These are phyloP conservation scores for Brachypteracias leptosomus DNA, from an alignment of 2,113 vertebrate genomes.

Conservation along the genomic window DNA sequence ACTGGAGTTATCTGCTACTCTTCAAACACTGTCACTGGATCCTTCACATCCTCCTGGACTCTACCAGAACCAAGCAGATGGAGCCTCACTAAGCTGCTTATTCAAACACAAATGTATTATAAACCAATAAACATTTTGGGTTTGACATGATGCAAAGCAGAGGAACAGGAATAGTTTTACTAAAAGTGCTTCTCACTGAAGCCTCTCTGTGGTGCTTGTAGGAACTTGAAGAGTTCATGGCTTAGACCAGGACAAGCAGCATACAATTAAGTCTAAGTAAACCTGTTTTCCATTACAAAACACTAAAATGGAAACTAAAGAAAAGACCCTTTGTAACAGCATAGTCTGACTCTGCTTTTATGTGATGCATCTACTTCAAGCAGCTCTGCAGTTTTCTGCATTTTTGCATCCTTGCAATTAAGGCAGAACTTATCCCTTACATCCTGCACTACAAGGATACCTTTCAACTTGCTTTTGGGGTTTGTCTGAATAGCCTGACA, in stretches of 20 bases:
- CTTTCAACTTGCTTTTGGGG: not conserved
- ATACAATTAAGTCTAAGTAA: not conserved
- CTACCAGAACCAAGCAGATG: conserved; percentile 15
- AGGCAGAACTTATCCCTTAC: not conserved
- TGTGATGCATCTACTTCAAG: not conserved
- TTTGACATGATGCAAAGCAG: not conserved
- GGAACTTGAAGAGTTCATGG: not conserved
- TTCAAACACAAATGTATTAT: not conserved
- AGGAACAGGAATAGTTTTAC: not conserved
- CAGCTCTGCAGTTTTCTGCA: not conserved
- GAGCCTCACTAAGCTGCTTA: not conserved
- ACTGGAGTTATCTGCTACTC: not conserved
- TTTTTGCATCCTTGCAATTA: not conserved
- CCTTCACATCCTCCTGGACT: conserved; percentile 11
- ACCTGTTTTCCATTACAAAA: not conserved
- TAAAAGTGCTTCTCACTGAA: not conserved
- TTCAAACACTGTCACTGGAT: not conserved
- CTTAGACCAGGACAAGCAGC: not conserved
- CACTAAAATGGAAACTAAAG: not conserved
- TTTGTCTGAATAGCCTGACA: not conserved
- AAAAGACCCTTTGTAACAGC: not conserved
- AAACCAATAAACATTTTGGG: not conserved
- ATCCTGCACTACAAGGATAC: not conserved
- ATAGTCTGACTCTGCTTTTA: not conserved
- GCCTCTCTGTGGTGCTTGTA: not conserved